Evolutionary conservation across 92 coral and sea anemone species (phyloP), one percentile per base, ranked within the genome.

Genomic region (Galaxea fascicularis): DNA sequence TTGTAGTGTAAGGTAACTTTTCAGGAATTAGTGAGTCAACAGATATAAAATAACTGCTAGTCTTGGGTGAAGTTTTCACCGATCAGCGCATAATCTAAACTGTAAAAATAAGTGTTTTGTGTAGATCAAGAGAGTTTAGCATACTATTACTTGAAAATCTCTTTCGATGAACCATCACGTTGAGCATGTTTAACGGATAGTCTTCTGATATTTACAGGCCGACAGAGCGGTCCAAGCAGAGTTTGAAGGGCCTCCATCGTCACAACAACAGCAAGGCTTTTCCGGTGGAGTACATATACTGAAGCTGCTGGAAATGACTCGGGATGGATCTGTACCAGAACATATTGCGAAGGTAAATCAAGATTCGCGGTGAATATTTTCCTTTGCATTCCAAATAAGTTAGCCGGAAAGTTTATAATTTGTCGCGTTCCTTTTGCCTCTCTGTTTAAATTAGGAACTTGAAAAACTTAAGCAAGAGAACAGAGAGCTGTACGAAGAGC

Each of bases 391-490:
- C 64, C 18, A 18, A 18, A 22, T 18, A 58, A 58, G 24, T 49
- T 49, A 2, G 6, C 2, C 41, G 6, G 41, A 35, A 35, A 35
- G 41, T 35, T 35, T 2, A 35, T 35, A 6, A 35, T 35, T 35
- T 35, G 56, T 4, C 3, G 31, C 29, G 3, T 8, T 29, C 62
- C 54, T 8, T 29, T 22, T 15, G 20, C 17, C 27, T 46, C 17
- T 74, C 53, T 22, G 22, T 26, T 41, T 17, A 22, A 56, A 27
- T 78, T 41, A 95, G 98, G 98, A 95, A 84, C 93, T 95, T 7
- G 93, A 88, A 77, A 95, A 86, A 64, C 82, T 95, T 46, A 93
- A 95, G 78, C 69, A 88, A 60, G 95, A 95, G 79, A 93, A 93
- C 83, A 82, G 68, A 53, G 91, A 88, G 56, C 88, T 95, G 46